These are phyloP conservation scores for Mus musculus DNA, from an alignment of 2,113 vertebrate species.

Conservation along the genomic window DNA sequence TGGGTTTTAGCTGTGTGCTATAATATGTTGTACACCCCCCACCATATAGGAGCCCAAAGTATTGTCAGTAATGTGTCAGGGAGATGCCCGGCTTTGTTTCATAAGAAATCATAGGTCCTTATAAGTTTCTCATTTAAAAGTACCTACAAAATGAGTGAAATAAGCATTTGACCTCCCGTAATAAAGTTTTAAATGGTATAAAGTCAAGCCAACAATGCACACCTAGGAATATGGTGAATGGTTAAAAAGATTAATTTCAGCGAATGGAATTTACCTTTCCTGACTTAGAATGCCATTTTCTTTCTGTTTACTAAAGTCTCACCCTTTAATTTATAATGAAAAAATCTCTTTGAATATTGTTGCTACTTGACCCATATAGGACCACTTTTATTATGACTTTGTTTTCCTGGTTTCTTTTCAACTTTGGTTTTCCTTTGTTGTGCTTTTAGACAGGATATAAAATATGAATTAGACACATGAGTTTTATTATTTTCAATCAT, in stretches of 20 bases:
- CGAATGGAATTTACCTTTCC: slow-evolving; percentile 46
- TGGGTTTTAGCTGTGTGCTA: background rate
- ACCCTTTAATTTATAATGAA: slow-evolving; percentile 33
- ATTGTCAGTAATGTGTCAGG: background rate
- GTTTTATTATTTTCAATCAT: background rate
- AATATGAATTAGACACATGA: background rate
- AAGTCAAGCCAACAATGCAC: slow-evolving; percentile 32
- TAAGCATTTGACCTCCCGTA: slow-evolving; percentile 45
- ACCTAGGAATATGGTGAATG: background rate
- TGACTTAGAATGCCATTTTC: slow-evolving; percentile 46
- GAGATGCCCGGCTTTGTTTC: background rate
- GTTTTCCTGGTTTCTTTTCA: slow-evolving; percentile 44
- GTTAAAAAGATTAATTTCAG: slow-evolving; percentile 60
- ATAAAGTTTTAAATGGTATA: slow-evolving; percentile 15
- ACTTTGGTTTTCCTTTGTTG: background rate
- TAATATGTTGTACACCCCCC: background rate
- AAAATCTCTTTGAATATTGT: background rate
- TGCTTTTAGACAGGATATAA: slow-evolving; percentile 34
- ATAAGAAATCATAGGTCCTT: slow-evolving; percentile 9
- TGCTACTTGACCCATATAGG: background rate
- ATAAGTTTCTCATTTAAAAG: slow-evolving; percentile 43
- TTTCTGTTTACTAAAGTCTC: slow-evolving; percentile 9
- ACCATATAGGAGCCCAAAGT: background rate
- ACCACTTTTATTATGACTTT: slow-evolving; percentile 19
- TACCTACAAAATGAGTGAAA: slow-evolving; percentile 26